A percentile compares a stretch with the other conserved stretches of the same genome.
Evolutionary conservation across 1,140 invertebrate species (phyloP).

Genomic region (Spodoptera litura): DNA sequence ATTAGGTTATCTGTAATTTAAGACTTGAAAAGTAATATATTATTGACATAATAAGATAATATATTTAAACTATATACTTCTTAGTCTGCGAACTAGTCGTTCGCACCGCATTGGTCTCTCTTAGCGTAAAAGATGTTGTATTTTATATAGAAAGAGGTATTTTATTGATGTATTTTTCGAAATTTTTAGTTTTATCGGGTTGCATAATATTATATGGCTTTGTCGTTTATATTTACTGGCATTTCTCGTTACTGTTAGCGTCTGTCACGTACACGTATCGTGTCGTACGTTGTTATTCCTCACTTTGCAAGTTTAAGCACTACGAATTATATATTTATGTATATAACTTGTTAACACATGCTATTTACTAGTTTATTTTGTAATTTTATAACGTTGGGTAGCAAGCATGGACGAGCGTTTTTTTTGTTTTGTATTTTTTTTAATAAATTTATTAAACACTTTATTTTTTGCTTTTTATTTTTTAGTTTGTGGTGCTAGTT

Average conservation of each 20-base stretch:
- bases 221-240: constrained; percentile 46
- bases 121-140: constrained; percentile 68
- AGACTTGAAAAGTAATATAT: constrained; percentile 77
- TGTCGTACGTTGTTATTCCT: constrained; percentile 51
- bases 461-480: constrained; percentile 66
- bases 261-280: constrained; percentile 39
- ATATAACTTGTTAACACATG: constrained; percentile 70
- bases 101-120: constrained; percentile 71
- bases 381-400: constrained; percentile 72
- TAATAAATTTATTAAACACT: constrained; percentile 84
- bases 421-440: constrained; percentile 81
- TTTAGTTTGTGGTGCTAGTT: constrained; percentile 41
- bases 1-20: constrained; percentile 77
- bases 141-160: constrained; percentile 66
- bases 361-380: constrained; percentile 71
- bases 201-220: constrained; percentile 59
- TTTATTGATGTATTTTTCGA: constrained; percentile 77
- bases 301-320: constrained; percentile 60
- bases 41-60: constrained; percentile 59
- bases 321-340: constrained; percentile 64
- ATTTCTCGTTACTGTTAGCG: constrained; percentile 33
- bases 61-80: constrained; percentile 40
- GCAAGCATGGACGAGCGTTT: constrained; percentile 71
- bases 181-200: constrained; percentile 67
- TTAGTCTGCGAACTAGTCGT: constrained; percentile 44